Evolutionary conservation across 2,113 vertebrate genomes (phyloP).

Genomic region (Aspidoscelis tigris): DNA sequence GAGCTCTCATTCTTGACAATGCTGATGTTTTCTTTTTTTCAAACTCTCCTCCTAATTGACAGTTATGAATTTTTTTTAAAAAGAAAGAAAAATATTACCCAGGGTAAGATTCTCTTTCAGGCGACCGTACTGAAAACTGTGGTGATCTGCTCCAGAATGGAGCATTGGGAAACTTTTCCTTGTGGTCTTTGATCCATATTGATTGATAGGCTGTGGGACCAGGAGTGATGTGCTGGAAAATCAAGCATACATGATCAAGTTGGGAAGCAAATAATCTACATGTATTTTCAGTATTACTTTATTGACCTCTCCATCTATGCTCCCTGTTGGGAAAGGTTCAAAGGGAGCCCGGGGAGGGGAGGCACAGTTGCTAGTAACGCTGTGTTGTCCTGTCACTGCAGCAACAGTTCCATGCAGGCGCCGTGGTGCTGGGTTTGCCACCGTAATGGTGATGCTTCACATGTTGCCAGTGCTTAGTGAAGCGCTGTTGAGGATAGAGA

Average conservation of each 20-base stretch:
- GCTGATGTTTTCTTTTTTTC: neutral
- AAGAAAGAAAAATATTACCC: constrained; percentile 74
- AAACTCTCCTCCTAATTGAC: neutral
- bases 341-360: too few relatives aligned
- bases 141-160: constrained; percentile 74
- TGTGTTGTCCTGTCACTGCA: too few relatives aligned
- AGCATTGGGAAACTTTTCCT: constrained; percentile 55
- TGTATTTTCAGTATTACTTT: too few relatives aligned
- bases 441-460: too few relatives aligned
- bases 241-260: neutral
- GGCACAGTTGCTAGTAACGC: too few relatives aligned
- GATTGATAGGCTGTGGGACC: constrained; percentile 77
- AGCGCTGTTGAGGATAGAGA: too few relatives aligned
- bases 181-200: constrained; percentile 47
- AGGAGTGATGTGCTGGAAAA: constrained; percentile 70
- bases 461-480: too few relatives aligned
- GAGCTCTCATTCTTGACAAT: too few relatives aligned
- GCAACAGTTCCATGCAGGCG: too few relatives aligned
- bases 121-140: constrained; percentile 58
- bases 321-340: too few relatives aligned
- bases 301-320: too few relatives aligned
- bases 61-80: neutral
- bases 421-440: too few relatives aligned
- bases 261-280: neutral
- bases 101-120: constrained; percentile 61